These are phyloP conservation scores for Burhinus bistriatus DNA, from an alignment of 2,113 vertebrate species.

Conservation along the genomic window DNA sequence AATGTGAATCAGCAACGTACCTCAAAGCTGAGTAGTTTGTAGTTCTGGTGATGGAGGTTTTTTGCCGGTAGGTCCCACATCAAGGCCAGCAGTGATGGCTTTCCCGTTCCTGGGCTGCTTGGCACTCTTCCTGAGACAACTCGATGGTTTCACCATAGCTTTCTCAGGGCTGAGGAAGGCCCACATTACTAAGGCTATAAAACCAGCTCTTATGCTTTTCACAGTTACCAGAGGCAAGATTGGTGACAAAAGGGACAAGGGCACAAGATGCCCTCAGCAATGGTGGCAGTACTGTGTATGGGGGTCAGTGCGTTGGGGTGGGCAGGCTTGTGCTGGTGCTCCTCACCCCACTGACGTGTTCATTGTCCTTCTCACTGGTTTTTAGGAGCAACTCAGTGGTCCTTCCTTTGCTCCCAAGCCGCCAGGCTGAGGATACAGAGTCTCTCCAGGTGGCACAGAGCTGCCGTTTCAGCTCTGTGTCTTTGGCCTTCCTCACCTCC, in stretches of 20 bases:
- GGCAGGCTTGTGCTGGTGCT: background rate
- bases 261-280: background rate
- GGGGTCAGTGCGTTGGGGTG: background rate
- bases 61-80: background rate
- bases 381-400: background rate
- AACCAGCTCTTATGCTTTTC: background rate
- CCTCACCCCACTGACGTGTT: background rate
- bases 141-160: background rate
- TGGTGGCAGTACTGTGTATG: fast-evolving
- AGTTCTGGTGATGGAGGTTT: background rate
- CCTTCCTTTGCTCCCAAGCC: background rate
- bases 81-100: background rate
- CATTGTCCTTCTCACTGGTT: background rate
- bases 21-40: background rate
- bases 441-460: background rate
- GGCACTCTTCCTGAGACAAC: fast-evolving
- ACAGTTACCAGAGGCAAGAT: background rate
- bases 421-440: background rate
- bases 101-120: background rate
- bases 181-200: background rate
- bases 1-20: background rate
- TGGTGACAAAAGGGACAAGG: background rate
- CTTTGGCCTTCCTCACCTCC: background rate
- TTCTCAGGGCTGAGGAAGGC: background rate
- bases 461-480: background rate